Conservation (phyloP, 2,113 vertebrate genomes). For the Cheirogaleus medius region DNA sequence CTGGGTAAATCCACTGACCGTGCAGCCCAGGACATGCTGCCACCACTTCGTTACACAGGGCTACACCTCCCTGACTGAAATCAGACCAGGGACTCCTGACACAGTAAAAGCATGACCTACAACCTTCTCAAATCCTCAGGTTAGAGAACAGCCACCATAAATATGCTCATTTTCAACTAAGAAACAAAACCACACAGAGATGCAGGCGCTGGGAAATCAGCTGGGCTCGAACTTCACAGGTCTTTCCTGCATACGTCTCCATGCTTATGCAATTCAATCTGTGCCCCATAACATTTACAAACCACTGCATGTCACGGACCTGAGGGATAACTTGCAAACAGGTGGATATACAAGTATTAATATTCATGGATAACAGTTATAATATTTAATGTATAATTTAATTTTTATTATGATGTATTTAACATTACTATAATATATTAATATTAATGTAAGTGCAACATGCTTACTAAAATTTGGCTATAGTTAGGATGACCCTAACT, state of each 20-base stretch:
- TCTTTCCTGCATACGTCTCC: neutral
- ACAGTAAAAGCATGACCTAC: neutral
- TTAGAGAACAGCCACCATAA: neutral
- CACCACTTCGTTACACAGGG: too few relatives aligned
- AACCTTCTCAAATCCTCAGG: neutral
- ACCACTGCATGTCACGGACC: neutral
- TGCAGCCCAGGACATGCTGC: neutral
- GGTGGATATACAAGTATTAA: neutral
- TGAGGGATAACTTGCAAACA: neutral
- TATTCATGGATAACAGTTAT: neutral
- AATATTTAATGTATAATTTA: neutral
- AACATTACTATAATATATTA: neutral
- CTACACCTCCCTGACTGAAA: neutral
- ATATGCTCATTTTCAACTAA: neutral
- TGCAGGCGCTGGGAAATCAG: neutral
- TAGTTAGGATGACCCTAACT: neutral
- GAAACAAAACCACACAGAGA: neutral
- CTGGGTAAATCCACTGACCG: neutral
- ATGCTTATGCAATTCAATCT: fast-evolving
- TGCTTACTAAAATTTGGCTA: neutral
- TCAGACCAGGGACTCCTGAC: neutral
- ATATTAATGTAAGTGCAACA: neutral
- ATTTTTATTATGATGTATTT: neutral
- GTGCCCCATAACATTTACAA: neutral
- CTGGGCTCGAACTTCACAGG: neutral